Evolutionary conservation across 2,113 vertebrate species (phyloP), one percentile per base, ranked within the genome.

Genomic region (Nerophis lumbriciformis): DNA sequence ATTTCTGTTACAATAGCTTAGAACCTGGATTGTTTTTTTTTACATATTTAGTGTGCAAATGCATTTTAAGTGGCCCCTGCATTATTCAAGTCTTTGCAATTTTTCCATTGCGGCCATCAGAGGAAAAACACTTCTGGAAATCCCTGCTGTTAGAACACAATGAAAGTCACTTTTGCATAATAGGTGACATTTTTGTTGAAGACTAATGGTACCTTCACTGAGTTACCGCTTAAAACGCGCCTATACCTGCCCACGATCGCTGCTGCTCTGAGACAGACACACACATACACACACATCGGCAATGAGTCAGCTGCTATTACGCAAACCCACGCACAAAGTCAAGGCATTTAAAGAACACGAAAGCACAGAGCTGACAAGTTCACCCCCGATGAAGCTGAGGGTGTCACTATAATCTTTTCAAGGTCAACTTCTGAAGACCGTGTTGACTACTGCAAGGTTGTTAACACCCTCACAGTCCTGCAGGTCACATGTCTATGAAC

Each of bases 201-300:
- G 56, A 67, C 66, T 65, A 57, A 73, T 78, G 75, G 75, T 45
- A 51, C 35, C 38, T 19, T 68, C 38, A 49, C 63, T 69, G 42
- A 45, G 10, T 12, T 45, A 45, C 42, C 42, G 42, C 42, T 55
- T 51, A 48, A 68, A 82, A 73, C 47, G 14, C 54, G 68, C 71
- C 78, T 71, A 28, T 28, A 79, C 79, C 74, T 75, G 71, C 61
- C 57, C 63, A 76, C 68, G 38, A 8, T 61, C 59, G 70, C 69
- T 69, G 69, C 58, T 65, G 53, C 52, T 69, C 48, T 61, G 15
- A 58, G 53, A 66, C 44, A 48, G 35, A 54, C 21, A 45, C 62
- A 61, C 58, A 61, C 45, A 35, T 48, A 68, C 45, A 45, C 19
- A 68, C 19, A 15, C 2, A 39, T 19, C 56, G 6, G 53, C 37